A percentile compares a stretch with the other conserved stretches of the same genome.
Conservation (phyloP, 2,113 vertebrate genomes). For the Haliaeetus leucogaster region DNA sequence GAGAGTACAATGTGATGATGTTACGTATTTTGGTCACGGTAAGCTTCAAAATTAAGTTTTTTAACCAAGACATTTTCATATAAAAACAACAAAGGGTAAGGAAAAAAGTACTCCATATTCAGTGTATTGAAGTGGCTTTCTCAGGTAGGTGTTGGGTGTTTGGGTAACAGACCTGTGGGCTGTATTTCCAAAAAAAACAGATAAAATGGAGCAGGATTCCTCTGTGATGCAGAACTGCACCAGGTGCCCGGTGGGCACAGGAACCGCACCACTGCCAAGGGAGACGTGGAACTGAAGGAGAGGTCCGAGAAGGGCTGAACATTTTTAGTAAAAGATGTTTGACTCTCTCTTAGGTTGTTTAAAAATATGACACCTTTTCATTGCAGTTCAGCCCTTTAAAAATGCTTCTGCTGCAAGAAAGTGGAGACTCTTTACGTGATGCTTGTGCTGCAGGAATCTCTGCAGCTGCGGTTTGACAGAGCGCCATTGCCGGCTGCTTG, state of each 20-base stretch:
- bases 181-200: neutral
- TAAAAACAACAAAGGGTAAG: neutral
- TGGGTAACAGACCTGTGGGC: neutral
- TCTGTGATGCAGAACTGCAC: neutral
- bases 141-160: neutral
- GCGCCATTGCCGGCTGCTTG: neutral
- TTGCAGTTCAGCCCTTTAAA: neutral
- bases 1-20: neutral
- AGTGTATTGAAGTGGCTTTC: neutral
- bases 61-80: neutral
- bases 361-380: neutral
- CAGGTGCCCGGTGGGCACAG: neutral
- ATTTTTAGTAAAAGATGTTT: neutral
- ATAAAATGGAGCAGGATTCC: neutral
- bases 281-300: neutral
- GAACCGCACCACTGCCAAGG: neutral
- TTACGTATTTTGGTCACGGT: neutral
- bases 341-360: neutral
- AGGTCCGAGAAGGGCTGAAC: neutral
- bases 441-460: neutral
- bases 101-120: neutral
- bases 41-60: neutral
- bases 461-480: neutral
- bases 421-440: neutral
- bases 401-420: neutral